Evolutionary conservation across 2,113 vertebrate genomes (phyloP), one percentile per base, ranked within the genome.

Genomic region (Fregata magnificens): DNA sequence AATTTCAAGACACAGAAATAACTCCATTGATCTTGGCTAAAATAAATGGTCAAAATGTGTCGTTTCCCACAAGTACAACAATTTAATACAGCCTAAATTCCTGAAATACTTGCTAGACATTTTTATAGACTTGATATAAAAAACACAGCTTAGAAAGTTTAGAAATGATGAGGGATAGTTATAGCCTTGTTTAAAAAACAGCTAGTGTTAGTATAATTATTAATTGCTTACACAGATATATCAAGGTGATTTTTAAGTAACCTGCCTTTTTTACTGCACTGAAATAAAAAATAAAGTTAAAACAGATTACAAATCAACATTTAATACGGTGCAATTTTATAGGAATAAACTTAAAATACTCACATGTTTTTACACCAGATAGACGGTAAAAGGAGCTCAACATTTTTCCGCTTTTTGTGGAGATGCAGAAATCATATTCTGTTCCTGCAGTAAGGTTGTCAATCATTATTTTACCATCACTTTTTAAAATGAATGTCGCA

Each of bases 311-410:
- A 88, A 76, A 63, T 55, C 14, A 40, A 21, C 40, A 21, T 38
- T 45, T 70, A 82, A 44, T 45, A 22, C 17, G 19, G 16, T 44
- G 13, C 3, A 21, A 40, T 88, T 73, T 66, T 49, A 21, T 26
- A 67, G 67, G 18, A 47, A 28, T 88, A 72, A 88, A 49, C 47
- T 38, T 79, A 74, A 86, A 95, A 92, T 94, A 98, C 99, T 99
- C 95, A 99, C 98, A 98, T 82, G 98, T 99, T 98, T 97, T 99
- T 84, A 99, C 86, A 67, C 92, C 88, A 47, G 74, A 85, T 49
- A 99, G 58, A 69, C n/a, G 66, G 95, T 98, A 98, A 28, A 82
- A 90, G 15, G 97, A 97, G 84, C 99, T 99, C 70, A 97, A 94
- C 95, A 97, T 97, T 56, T 96, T 94, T 55, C 93, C 91, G 92